These are phyloP conservation scores for Xestobium rufovillosum DNA, from an alignment of 2,888 invertebrate genomes.

Conservation along the genomic window DNA sequence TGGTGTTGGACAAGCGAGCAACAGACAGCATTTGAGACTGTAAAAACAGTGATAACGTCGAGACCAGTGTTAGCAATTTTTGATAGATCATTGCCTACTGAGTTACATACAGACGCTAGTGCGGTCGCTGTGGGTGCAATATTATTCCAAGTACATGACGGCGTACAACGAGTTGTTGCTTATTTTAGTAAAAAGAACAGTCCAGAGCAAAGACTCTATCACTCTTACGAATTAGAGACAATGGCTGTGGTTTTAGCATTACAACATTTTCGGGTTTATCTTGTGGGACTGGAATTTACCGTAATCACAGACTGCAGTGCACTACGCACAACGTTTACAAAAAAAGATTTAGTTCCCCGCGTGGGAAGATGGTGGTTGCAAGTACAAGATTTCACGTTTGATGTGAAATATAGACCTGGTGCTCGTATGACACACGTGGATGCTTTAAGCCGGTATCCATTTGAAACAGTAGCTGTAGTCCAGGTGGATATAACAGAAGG, in stretches of 20 bases:
- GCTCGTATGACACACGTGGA: constrained; percentile 17
- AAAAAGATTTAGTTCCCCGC: constrained; percentile 20
- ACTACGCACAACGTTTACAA: constrained; percentile 17
- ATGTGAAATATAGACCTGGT: constrained; percentile 18
- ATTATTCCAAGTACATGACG: constrained; percentile 16
- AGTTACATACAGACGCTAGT: constrained; percentile 22
- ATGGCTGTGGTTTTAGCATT: constrained; percentile 23
- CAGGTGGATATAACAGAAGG: constrained; percentile 13
- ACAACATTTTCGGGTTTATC: constrained; percentile 21
- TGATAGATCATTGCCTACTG: constrained; percentile 6
- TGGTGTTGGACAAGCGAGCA: constrained; percentile 18
- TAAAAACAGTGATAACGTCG: constrained; percentile 12
- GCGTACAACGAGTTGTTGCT: constrained; percentile 14
- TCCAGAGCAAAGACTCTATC: constrained; percentile 18
- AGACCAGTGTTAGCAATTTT: constrained; percentile 18
- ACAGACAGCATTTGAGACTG: constrained; percentile 10
- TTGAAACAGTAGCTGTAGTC: constrained; percentile 20
- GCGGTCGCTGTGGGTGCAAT: constrained; percentile 17
- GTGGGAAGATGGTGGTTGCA: constrained; percentile 22
- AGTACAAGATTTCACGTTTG: constrained; percentile 21
- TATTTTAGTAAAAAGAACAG: constrained; percentile 22
- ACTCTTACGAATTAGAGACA: too few species aligned
- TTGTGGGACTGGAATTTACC: too few species aligned
- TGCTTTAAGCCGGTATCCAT: constrained; percentile 18
- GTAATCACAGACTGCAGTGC: constrained; percentile 26